Percentiles rank a stretch among this genome's conserved stretches.
Conservation (phyloP, 2,888 invertebrate species). For the Drosophila kambysellisi region DNA sequence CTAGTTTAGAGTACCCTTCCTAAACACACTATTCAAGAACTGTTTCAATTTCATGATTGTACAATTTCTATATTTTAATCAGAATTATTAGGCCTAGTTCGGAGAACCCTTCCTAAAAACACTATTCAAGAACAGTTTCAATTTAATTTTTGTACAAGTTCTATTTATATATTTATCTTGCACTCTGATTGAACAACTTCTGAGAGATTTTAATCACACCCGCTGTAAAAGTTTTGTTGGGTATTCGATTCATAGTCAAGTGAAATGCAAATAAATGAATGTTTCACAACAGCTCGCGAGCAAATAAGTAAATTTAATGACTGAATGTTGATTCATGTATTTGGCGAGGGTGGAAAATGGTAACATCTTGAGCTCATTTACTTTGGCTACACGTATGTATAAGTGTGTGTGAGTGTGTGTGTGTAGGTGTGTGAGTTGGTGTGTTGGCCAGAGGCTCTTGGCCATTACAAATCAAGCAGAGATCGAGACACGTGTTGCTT, state of each 20-base stretch:
- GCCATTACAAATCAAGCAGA: conserved; percentile 54
- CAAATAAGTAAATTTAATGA: conserved; percentile 62
- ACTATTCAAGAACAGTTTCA: neutral
- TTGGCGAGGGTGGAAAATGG: neutral
- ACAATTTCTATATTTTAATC: neutral
- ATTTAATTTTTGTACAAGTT: neutral
- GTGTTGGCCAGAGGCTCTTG: conserved; percentile 13
- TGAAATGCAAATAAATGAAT: conserved; percentile 39
- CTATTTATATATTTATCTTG: neutral
- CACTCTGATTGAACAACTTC: neutral
- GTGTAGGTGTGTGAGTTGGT: conserved; percentile 16
- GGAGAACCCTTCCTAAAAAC: neutral
- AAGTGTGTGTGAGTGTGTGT: conserved; percentile 12
- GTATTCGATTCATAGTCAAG: conserved; percentile 24
- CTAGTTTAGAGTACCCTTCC: neutral
- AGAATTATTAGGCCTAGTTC: neutral
- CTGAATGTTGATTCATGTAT: conserved; percentile 25
- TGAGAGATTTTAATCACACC: neutral
- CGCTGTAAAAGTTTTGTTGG: neutral
- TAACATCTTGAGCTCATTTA: conserved; percentile 69
- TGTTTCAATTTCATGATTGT: neutral
- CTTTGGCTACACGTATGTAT: conserved; percentile 22
- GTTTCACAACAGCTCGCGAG: conserved; percentile 30
- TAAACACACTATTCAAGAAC: neutral
- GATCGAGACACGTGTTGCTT: conserved; percentile 75